Percentiles rank a stretch among this genome's conserved stretches.
Evolutionary conservation across 2,888 invertebrate genomes (phyloP).

Genomic region (Agrochola litura): DNA sequence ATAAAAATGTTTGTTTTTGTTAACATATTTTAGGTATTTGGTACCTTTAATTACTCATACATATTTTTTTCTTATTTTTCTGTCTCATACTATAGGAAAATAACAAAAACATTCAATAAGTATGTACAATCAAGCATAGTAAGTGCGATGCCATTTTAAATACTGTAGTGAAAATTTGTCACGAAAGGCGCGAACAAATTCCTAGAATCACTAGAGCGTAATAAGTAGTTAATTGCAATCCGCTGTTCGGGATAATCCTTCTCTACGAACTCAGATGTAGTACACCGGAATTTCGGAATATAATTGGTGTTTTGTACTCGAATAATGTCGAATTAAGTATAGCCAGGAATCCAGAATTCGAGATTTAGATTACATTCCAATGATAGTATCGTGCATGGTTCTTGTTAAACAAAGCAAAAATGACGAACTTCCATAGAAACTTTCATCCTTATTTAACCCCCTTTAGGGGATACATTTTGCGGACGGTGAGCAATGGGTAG

Average conservation of each 20-base stretch:
- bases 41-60: background rate
- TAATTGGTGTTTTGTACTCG: slow-evolving; percentile 9
- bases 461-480: background rate
- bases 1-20: background rate
- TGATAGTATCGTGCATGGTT: background rate
- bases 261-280: slow-evolving; percentile 7
- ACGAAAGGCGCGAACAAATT: slow-evolving; percentile 25
- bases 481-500: too few species aligned
- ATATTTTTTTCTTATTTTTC: background rate
- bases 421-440: background rate
- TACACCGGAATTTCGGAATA: slow-evolving; percentile 11
- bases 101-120: background rate
- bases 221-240: slow-evolving; percentile 52
- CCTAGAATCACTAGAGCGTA: slow-evolving; percentile 13
- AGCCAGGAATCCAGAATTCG: background rate
- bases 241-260: slow-evolving; percentile 40
- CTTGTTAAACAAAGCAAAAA: background rate
- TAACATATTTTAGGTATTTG: background rate
- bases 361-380: background rate
- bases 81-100: background rate
- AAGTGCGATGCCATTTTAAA: slow-evolving; percentile 16
- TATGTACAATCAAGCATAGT: background rate
- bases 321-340: slow-evolving; percentile 6
- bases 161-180: slow-evolving; percentile 4
- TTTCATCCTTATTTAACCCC: background rate